These are phyloP conservation scores for Chionoecetes opilio DNA, from an alignment of 1,140 invertebrate genomes.

Conservation along the genomic window DNA sequence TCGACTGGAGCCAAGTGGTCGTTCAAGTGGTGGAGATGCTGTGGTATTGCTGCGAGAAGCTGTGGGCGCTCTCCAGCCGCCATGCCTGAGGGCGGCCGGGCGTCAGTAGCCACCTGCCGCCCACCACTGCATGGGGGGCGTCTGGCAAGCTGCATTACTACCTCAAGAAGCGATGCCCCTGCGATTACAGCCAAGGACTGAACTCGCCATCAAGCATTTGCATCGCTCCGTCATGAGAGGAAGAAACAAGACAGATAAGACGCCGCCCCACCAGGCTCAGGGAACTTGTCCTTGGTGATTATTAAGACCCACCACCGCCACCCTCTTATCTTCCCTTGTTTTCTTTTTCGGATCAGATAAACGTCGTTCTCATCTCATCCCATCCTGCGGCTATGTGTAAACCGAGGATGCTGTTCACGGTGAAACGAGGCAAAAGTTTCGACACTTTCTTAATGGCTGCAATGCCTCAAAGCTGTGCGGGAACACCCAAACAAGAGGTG, in stretches of 20 bases:
- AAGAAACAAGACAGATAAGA: not conserved
- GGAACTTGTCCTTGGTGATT: not conserved
- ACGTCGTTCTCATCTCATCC: too few species aligned
- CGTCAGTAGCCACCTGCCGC: not conserved
- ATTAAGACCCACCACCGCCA: not conserved
- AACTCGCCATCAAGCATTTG: too few species aligned
- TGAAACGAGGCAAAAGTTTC: too few species aligned
- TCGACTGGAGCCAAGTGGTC: constrained; percentile 66
- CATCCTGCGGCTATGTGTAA: too few species aligned
- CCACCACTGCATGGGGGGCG: not conserved
- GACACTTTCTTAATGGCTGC: too few species aligned
- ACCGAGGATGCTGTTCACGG: too few species aligned
- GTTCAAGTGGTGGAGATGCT: constrained; percentile 68
- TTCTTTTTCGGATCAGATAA: too few species aligned
- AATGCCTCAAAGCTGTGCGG: too few species aligned
- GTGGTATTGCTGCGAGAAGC: constrained; percentile 68
- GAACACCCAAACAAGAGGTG: too few species aligned
- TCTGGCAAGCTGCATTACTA: not conserved
- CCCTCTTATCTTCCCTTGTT: too few species aligned
- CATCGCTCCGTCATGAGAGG: not conserved
- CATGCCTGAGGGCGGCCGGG: not conserved
- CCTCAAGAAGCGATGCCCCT: not conserved
- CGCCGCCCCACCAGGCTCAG: not conserved
- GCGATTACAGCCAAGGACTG: too few species aligned
- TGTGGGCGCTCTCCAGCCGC: constrained; percentile 57